phyloP scores from a whole-genome alignment of 2,797 vertebrate species.

The Rhadinocentrus ornatus region DNA sequence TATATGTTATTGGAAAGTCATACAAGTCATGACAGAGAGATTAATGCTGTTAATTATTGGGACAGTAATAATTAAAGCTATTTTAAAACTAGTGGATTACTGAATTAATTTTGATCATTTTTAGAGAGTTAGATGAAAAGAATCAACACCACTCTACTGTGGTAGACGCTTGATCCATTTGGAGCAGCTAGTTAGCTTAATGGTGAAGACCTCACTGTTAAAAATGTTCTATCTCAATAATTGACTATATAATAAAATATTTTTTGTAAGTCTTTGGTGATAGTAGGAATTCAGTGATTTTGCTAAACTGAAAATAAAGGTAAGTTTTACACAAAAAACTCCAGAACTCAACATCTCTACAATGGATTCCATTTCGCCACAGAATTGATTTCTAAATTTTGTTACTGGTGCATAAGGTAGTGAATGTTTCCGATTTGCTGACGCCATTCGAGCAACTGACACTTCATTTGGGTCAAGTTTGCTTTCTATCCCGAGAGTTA shows the following conservation, averaged over 20 bases:
- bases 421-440: background rate
- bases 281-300: too few relatives aligned
- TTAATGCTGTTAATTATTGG: background rate
- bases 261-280: too few relatives aligned
- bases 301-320: too few relatives aligned
- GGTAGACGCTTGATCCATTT: too few relatives aligned
- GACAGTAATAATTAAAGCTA: too few relatives aligned
- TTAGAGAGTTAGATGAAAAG: too few relatives aligned
- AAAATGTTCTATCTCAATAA: too few relatives aligned
- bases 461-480: background rate
- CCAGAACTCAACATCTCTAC: background rate
- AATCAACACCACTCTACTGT: too few relatives aligned
- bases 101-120: background rate
- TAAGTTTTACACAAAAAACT: background rate
- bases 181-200: too few relatives aligned
- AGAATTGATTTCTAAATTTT: background rate
- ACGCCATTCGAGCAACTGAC: background rate
- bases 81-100: background rate
- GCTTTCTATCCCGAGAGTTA: background rate
- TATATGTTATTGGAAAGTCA: background rate
- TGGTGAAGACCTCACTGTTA: too few relatives aligned
- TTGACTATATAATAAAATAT: too few relatives aligned
- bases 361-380: too few relatives aligned
- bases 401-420: background rate
- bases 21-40: background rate